These are phyloP conservation scores for Scaptomyza pallida DNA, from an alignment of 1,140 invertebrate genomes.

Conservation along the genomic window DNA sequence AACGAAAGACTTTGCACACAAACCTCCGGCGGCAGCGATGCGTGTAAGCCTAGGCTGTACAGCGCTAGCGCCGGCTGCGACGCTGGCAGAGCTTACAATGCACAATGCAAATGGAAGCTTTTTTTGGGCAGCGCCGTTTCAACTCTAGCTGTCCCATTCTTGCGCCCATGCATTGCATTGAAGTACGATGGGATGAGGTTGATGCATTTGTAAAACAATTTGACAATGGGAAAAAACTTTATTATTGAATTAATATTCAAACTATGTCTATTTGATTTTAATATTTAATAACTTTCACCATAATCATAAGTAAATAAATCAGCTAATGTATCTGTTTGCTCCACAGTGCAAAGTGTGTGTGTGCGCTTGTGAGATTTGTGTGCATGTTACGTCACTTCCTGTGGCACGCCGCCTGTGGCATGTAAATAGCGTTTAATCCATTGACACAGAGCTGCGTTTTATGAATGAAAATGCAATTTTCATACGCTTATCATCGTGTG, in stretches of 20 bases:
- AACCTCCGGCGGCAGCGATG: slow-evolving; percentile 60
- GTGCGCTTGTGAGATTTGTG: neutral
- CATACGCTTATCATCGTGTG: neutral
- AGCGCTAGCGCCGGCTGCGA: neutral
- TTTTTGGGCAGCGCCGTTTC: too few relatives aligned
- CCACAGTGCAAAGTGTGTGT: slow-evolving; percentile 3
- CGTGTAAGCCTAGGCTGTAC: slow-evolving; percentile 44
- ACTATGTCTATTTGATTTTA: too few relatives aligned
- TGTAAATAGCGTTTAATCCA: slow-evolving; percentile 25
- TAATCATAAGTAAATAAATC: too few relatives aligned
- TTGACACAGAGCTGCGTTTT: slow-evolving; percentile 33
- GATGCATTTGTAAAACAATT: too few relatives aligned
- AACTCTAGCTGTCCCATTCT: neutral
- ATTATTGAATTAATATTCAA: too few relatives aligned
- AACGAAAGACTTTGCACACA: slow-evolving; percentile 77
- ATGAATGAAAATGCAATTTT: slow-evolving; percentile 35
- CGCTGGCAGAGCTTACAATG: neutral
- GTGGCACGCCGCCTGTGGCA: slow-evolving; percentile 21
- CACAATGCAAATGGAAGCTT: neutral
- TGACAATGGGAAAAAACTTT: too few relatives aligned
- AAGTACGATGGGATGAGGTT: too few relatives aligned
- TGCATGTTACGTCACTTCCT: slow-evolving; percentile 62
- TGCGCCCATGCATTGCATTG: too few relatives aligned
- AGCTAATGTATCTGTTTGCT: too few relatives aligned
- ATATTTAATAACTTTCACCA: too few relatives aligned